Conservation (phyloP, 2,113 vertebrate genomes). For the Amblyornis subalaris region DNA sequence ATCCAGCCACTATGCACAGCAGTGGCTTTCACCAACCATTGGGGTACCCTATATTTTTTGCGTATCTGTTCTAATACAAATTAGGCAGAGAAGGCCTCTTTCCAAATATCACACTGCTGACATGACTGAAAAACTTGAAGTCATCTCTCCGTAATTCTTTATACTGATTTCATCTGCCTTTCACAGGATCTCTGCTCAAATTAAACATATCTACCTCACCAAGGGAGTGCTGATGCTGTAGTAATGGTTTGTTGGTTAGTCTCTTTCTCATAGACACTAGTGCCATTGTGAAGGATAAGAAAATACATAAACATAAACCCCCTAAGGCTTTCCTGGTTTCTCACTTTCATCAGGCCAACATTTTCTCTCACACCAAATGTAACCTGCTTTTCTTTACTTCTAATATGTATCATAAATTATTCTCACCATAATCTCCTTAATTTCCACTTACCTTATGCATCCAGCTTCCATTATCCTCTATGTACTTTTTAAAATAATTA, state of each 20-base stretch:
- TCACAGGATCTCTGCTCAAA: not conserved
- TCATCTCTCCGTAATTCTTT: not conserved
- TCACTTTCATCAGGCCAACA: not conserved
- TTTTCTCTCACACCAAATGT: not conserved
- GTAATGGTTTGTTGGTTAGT: not conserved
- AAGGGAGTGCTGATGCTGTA: not conserved
- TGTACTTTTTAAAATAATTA: not conserved
- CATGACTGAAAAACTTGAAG: not conserved
- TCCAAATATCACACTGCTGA: not conserved
- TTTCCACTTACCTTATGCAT: not conserved
- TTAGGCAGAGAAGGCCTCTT: not conserved
- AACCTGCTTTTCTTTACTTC: not conserved
- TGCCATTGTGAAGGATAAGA: not conserved
- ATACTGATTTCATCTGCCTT: not conserved
- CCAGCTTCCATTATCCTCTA: not conserved
- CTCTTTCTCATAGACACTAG: not conserved
- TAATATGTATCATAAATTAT: not conserved
- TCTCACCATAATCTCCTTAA: not conserved
- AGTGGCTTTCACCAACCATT: not conserved
- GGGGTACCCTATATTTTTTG: not conserved
- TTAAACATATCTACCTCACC: not conserved
- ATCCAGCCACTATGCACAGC: not conserved
- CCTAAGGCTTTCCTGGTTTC: not conserved
- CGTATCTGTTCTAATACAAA: not conserved
- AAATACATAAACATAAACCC: accelerated